Evolutionary conservation across 2,797 vertebrate genomes (phyloP), one percentile per base, ranked within the genome.

Genomic region (Podarcis siculus): DNA sequence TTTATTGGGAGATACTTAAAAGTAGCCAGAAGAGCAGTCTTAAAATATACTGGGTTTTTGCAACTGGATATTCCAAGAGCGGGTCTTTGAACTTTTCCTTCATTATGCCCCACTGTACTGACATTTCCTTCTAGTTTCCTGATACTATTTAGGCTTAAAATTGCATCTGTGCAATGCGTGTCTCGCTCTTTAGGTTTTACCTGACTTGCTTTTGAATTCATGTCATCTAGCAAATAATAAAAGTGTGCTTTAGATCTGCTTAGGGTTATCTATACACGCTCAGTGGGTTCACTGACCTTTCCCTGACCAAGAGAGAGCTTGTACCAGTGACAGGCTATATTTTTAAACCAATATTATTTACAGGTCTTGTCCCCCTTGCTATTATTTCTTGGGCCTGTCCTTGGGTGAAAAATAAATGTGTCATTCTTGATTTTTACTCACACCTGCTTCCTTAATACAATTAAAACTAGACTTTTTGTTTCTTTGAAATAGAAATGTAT

Each of bases 321-420:
- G 88, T 86, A 91, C 86, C 90, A 90, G 88, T 90, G 91, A 90
- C 94, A 93, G 83, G 86, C 84, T 93, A 87, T 94, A 88, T 95
- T 95, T 95, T 95, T 96, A 95, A 94, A 95, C 89, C 88, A 84
- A 92, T 94, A 95, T 96, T 96, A 96, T 95, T 96, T 95, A 92
- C 93, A 94, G 93, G 88, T 91, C 92, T 93, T 93, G 86, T 73
- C 82, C 86, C 94, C 86, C 77, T 91, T 89, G 87, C 89, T 94
- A 0, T 83, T 95, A 84, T 89, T 91, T 92, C 93, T 93, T 92
- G 86, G 89, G 90, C 83, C 90, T 87, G 90, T 87, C 86, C 86
- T 91, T 90, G 90, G 90, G 91, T 82, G 85, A 92, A 92, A 95
- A 95, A 95, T 87, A 95, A 93, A 86, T 5, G 0, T 91, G 81